Base-by-base conservation (phyloP, 2,888 invertebrate species). In the Meiosimyza decipiens region DNA sequence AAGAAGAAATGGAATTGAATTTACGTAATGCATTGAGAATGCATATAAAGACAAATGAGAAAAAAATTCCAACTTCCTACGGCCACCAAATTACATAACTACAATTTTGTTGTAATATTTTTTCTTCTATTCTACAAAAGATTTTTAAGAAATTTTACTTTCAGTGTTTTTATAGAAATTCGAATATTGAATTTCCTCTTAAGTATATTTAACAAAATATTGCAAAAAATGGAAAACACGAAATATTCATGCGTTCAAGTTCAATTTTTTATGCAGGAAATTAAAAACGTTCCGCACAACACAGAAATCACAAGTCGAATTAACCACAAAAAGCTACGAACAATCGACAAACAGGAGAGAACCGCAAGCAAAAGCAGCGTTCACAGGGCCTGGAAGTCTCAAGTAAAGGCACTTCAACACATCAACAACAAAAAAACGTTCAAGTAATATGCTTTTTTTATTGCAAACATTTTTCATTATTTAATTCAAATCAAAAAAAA, bases 221-320 rank as follows among this genome's bases (percentile, higher is more conserved):
- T 54, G 59, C 33, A 73, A 55, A 69, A 71, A 71, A 72, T 65
- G 64, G 78, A 77, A 77, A 74, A 78, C 77, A 76, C 77, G 76
- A 75, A 77, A 78, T 81, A 82, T 76, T 76, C 77, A 79, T 79
- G 77, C 77, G 77, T 78, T 77, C 77, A 77, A 77, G 77, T 78
- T 79, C 76, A 77, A 40, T 78, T 79, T 79, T 86, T 85, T 82
- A 86, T 82, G 82, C 86, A 86, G 85, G 86, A 84, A 76, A 75
- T 78, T 74, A 76, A 76, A 77, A 75, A 71, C 77, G 76, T 77
- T 78, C 74, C 75, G 75, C 73, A 75, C 74, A 76, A 72, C 75
- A 69, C 51, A 71, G 49, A 71, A 70, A 40, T 72, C 63, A 54
- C 59, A 28, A 73, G 71, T 73, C 73, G 51, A 49, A 62, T 47